Evolutionary conservation across 2,888 invertebrate genomes (phyloP), one percentile per base, ranked within the genome.

Genomic region (Acleris sparsana): DNA sequence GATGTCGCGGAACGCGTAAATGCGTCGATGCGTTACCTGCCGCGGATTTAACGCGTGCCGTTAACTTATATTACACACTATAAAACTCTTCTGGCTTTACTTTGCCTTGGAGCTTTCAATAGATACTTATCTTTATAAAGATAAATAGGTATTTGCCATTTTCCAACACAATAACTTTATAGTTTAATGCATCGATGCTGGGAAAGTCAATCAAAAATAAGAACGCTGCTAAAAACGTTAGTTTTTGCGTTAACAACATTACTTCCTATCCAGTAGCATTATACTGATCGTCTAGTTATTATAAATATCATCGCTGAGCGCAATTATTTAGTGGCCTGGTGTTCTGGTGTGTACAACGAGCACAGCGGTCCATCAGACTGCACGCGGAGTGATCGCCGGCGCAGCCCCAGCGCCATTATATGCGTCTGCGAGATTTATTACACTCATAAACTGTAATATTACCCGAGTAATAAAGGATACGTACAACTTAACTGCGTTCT

Each of bases 401-500:
- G 25, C 60, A 65, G 60, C 60, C 48, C 51, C 57, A 46, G 51
- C 55, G 51, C 65, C 71, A 73, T 73, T 83, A 78, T 78, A 82
- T 80, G 82, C 84, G 83, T 80, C 78, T 79, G 71, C 74, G 75
- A 83, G 85, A 89, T 89, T 89, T 88, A 89, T 87, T 82, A 77
- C 83, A 69, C 77, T 79, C 83, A 85, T 89, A 89, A 89, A 89
- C 78, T 84, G 83, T 84, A 84, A 87, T 86, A 89, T 87, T 84
- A 82, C 85, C 77, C 78, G 70, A 80, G 86, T 84, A 84, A 85
- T 89, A 89, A 88, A 88, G 83, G 80, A 83, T 83, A 83, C 82
- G 82, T 82, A 74, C 71, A 68, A 69, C 64, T 69, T 70, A 69
- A 71, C 70, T 70, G 67, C 70, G 63, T 62, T 56, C 68, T 70